Evolutionary conservation across 2,888 invertebrate species (phyloP), one percentile per base, ranked within the genome.

Genomic region (Acrobasis consociella): DNA sequence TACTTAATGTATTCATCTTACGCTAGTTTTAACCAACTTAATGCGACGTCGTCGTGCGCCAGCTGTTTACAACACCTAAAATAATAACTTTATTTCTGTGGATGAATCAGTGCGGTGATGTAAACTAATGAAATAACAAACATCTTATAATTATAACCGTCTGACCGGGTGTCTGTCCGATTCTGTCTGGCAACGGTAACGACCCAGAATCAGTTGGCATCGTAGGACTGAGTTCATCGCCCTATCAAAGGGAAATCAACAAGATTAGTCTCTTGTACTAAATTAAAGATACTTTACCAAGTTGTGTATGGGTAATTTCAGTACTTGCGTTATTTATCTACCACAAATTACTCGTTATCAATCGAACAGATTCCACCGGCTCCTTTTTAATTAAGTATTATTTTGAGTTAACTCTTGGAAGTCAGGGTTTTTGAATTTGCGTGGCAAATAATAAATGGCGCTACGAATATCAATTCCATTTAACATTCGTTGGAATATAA

Each of bases 151-250:
- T 60, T 60, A 60, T 60, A 60, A 63, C 51, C 60, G 68, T 68
- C 65, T 68, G 60, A 63, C 52, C 53, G 56, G 59, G 50, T 50
- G 62, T 70, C 65, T 69, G 69, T 73, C 75, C 72, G 38, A 11
- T 51, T 49, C 49, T 38, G 50, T 50, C 59, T 60, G 59, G 59
- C 50, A 13, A 49, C 59, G 31, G 59, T 31, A n/a, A 38, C 73
- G 77, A 75, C 79, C 78, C 76, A 78, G 72, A 79, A 80, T 75
- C 72, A 64, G 64, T 75, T 73, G 72, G 70, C 73, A 73, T 51
- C 71, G 65, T 69, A 68, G 61, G 64, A 64, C 66, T 49, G 70
- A 65, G 78, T 77, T 80, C 80, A 80, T 72, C 65, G 77, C 67
- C 72, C 77, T 69, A 66, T 68, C 68, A 63, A 65, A 68, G 67